Evolutionary conservation across 1,140 invertebrate species (phyloP), one percentile per base, ranked within the genome.

Genomic region (Marisa cornuarietis): DNA sequence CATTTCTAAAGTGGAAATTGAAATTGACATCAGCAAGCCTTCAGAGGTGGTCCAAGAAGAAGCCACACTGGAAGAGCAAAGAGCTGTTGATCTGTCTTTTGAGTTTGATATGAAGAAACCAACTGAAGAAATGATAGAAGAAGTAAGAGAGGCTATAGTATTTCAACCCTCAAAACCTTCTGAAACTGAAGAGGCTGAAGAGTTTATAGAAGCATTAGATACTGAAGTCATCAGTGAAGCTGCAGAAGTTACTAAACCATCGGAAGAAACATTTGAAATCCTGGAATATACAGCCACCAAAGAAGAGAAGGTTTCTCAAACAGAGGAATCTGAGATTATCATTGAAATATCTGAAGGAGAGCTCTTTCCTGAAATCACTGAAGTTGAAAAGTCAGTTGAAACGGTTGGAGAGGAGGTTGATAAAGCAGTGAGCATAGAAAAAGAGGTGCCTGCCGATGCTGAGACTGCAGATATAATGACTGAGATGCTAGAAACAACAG

Each of bases 91-190:
- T 49, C 51, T 71, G 14, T 24, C 69, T 31, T 49, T 51, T 49
- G 78, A 78, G 71, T 11, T 79, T 52, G 81, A 84, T 31, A 58
- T 54, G 62, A 81, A 79, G 72, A 79, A 73, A 71, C 81, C 83
- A 54, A 72, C 24, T 10, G 83, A 84, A 58, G 83, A 84, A 71
- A 79, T 73, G 51, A 66, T 82, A n/a, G 83, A 82, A 62, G 76
- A 71, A 68, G 77, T 80, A n/a, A 80, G 79, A 76, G 81, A 85
- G 74, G 77, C 72, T 18, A 65, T 84, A 16, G 42, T 72, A 31
- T 54, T 81, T 65, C 62, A 80, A 68, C 58, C 24, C 5, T 65
- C 79, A 62, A 65, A 73, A n/a, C 77, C 80, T 66, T 54, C 73
- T 16, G 72, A 80, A 73, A 62, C 73, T 26, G 65, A 79, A 7